phyloP scores from a whole-genome alignment of 2,888 invertebrate species.

The Synergus umbraculus region DNA sequence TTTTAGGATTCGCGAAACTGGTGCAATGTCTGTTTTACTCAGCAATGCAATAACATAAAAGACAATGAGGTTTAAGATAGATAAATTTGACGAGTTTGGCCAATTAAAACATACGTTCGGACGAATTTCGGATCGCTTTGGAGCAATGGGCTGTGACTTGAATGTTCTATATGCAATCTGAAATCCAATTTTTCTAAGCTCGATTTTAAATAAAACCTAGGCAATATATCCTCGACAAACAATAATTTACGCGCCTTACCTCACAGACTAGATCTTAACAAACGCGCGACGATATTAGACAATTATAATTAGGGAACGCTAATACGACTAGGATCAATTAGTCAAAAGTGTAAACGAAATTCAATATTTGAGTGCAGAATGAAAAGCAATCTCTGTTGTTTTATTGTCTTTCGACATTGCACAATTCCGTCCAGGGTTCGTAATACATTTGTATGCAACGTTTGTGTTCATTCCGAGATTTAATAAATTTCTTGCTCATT shows the following conservation, averaged over 20 bases:
- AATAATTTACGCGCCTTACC: slow-evolving; percentile 17
- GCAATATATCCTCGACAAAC: slow-evolving; percentile 21
- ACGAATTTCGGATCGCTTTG: slow-evolving; percentile 57
- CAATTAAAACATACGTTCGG: slow-evolving; percentile 44
- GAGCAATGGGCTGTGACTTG: slow-evolving; percentile 64
- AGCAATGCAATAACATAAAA: slow-evolving; percentile 6
- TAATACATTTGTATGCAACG: not conserved
- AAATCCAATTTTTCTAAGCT: slow-evolving; percentile 44
- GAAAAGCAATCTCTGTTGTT: not conserved
- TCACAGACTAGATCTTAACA: slow-evolving; percentile 30
- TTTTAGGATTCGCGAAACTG: slow-evolving; percentile 21
- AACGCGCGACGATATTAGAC: slow-evolving; percentile 19
- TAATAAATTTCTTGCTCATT: not conserved
- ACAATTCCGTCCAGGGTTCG: slow-evolving; percentile 13
- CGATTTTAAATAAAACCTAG: slow-evolving; percentile 9
- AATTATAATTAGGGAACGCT: not conserved
- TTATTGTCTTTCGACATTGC: not conserved
- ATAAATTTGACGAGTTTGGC: slow-evolving; percentile 50
- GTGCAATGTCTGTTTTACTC: slow-evolving; percentile 6
- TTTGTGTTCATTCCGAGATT: not conserved
- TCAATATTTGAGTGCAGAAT: not conserved
- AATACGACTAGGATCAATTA: not conserved
- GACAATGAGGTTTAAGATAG: slow-evolving; percentile 3
- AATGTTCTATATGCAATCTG: slow-evolving; percentile 56
- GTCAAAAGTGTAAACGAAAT: not conserved